Evolutionary conservation across 2,888 invertebrate species (phyloP).

Genomic region (Carabus problematicus): DNA sequence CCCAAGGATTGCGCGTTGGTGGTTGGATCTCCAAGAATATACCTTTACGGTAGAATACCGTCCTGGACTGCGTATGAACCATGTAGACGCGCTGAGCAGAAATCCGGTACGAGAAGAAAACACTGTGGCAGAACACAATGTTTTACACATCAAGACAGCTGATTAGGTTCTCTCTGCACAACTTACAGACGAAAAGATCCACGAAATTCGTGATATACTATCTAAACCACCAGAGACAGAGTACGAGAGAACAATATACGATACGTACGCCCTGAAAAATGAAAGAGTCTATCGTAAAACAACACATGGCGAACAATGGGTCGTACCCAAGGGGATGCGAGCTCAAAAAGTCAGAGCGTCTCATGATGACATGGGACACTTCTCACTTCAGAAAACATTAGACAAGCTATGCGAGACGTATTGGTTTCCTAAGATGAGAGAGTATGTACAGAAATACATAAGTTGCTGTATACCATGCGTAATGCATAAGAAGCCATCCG

Average conservation of each 20-base stretch:
- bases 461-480: conserved; percentile 55
- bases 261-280: background rate
- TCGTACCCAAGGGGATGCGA: no score
- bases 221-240: conserved; percentile 29
- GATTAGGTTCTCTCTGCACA: conserved; percentile 44
- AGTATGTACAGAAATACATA: conserved; percentile 55
- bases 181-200: conserved; percentile 16
- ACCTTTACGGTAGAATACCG: background rate
- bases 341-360: conserved; percentile 13
- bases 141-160: conserved; percentile 41
- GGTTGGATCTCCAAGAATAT: conserved; percentile 2
- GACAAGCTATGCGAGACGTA: conserved; percentile 47
- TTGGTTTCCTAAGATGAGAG: conserved; percentile 56
- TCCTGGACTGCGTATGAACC: background rate
- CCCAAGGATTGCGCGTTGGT: background rate
- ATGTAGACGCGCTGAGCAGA: background rate
- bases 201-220: conserved; percentile 29
- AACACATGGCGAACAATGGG: background rate
- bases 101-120: background rate
- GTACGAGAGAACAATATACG: background rate
- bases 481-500: conserved; percentile 50
- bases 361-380: background rate
- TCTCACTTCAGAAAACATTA: background rate
- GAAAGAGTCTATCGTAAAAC: background rate
- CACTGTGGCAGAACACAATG: conserved; percentile 4